Base-by-base conservation (phyloP, 2,888 invertebrate genomes). In the Acronicta leporina region DNA sequence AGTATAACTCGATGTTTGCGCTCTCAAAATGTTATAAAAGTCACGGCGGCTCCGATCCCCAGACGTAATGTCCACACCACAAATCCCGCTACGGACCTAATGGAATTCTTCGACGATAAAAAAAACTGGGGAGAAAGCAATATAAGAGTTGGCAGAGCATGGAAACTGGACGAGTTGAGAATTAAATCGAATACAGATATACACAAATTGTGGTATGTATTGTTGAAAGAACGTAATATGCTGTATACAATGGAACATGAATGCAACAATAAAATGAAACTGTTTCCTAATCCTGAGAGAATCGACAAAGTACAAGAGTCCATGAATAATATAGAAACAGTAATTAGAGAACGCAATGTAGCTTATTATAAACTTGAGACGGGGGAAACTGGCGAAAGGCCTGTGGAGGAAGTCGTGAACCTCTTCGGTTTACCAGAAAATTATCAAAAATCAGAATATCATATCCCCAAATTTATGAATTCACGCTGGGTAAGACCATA, bases 191-290 rank as follows among this genome's bases (percentile, higher is more conserved):
- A 99, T 87, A 95, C 96, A 50, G 99, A 99, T 90, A 95, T 99
- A 59, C 99, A 99, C 87, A 99, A 99, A 93, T 92, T 99, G 62
- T 99, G 99, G 99, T 99, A 95, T 83, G 84, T 96, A 14, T 92
- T 99, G 58, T 91, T 99, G 53, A 99, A 99, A 92, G 99, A 99
- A 91, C 95, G 97, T 55, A 99, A 99, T 88, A 99, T 99, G 99
- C 94, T 99, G 15, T 90, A 98, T 68, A 99, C 99, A 2, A 99
- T 99, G 99, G 98, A 99, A 91, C 96, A 98, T 67, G 97, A 97
- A 87, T 96, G 96, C 89, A 96, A 96, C 50, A 90, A 95, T 42
- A 93, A 96, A 82, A 90, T 92, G 70, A 94, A 96, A 84, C 72
- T 97, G 7, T 98, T 99, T 87, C 98, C 99, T 1, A 98, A 96